phyloP scores from a whole-genome alignment of 1,140 invertebrate species.

The Hypothenemus hampei region DNA sequence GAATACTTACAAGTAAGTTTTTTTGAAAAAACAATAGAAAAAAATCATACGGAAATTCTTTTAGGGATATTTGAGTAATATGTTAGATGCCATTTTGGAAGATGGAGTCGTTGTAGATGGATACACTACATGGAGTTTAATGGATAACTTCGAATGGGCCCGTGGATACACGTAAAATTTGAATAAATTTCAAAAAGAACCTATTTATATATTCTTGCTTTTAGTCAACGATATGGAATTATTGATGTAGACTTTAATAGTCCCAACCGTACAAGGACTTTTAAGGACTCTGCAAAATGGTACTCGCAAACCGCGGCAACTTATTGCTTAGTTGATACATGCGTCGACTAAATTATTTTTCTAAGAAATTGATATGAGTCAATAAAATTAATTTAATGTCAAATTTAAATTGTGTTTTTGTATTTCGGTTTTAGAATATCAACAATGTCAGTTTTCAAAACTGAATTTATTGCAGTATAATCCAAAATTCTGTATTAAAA shows the following conservation, averaged over 20 bases:
- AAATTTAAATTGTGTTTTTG: too few species aligned
- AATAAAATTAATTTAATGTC: too few species aligned
- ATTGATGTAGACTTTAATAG: conserved; percentile 28
- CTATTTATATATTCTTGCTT: background rate
- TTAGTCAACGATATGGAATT: conserved; percentile 27
- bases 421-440: too few species aligned
- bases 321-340: conserved; percentile 20
- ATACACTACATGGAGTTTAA: conserved; percentile 59
- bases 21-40: background rate
- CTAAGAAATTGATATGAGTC: too few species aligned
- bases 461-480: too few species aligned
- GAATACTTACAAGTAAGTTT: conserved; percentile 37
- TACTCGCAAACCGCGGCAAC: conserved; percentile 24
- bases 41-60: background rate
- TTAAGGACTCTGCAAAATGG: conserved; percentile 23
- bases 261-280: conserved; percentile 26
- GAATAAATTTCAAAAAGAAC: background rate
- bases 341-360: conserved; percentile 7
- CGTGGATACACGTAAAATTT: conserved; percentile 44
- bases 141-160: conserved; percentile 64
- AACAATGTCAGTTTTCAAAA: too few species aligned
- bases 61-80: conserved; percentile 21
- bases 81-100: conserved; percentile 38
- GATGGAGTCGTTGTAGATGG: conserved; percentile 45
- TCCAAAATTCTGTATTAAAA: too few species aligned